A percentile compares a stretch with the other conserved stretches of the same genome.
Conservation (phyloP, 1,140 invertebrate genomes). For the Dendrolimus kikuchii region DNA sequence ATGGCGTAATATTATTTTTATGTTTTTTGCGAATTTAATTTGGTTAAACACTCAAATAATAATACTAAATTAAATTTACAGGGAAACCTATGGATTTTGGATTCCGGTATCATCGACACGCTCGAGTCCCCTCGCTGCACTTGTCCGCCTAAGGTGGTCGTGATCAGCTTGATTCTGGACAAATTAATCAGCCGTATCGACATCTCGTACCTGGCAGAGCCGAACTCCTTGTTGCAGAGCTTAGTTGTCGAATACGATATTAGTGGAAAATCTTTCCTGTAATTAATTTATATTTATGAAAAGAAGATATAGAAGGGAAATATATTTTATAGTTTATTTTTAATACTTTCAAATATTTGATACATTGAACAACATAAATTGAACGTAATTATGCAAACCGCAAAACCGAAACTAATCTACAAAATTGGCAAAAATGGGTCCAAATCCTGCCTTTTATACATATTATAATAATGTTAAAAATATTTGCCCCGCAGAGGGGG, state of each 20-base stretch:
- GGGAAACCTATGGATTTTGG: constrained; percentile 79
- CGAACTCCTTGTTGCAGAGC: constrained; percentile 76
- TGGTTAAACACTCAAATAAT: neutral
- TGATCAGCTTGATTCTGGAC: constrained; percentile 73
- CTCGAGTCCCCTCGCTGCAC: constrained; percentile 75
- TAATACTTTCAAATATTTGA: no score
- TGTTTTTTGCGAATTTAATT: neutral
- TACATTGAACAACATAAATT: no score
- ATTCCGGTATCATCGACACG: constrained; percentile 78
- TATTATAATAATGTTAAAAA: no score
- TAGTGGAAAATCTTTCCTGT: constrained; percentile 66
- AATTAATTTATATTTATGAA: constrained; percentile 18
- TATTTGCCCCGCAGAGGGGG: no score
- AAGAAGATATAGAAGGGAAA: no score
- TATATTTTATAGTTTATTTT: no score
- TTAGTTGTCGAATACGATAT: constrained; percentile 73
- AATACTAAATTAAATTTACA: constrained; percentile 20
- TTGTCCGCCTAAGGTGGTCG: constrained; percentile 79
- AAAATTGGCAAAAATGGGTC: no score
- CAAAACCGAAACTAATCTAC: no score
- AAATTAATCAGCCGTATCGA: constrained; percentile 76
- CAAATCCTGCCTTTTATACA: no score
- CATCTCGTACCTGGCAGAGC: constrained; percentile 67
- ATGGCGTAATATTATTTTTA: no score
- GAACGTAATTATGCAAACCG: no score